These are phyloP conservation scores for Choreutis nemorana DNA, from an alignment of 2,888 invertebrate genomes.

Conservation along the genomic window DNA sequence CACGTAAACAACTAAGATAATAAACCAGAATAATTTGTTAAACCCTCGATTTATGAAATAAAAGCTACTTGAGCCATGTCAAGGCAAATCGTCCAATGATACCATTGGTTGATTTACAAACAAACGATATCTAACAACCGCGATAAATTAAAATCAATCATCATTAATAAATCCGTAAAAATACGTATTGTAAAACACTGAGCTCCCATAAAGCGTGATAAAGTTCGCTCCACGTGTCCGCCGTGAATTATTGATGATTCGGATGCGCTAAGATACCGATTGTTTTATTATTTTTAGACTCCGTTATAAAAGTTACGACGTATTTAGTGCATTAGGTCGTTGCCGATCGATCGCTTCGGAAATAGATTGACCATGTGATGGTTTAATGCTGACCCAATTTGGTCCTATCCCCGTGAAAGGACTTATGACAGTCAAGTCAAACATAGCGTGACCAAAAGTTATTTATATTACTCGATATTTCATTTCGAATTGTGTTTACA, in stretches of 20 bases:
- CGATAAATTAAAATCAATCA: too few relatives aligned
- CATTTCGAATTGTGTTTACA: too few relatives aligned
- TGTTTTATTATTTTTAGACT: constrained; percentile 56
- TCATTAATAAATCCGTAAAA: too few relatives aligned
- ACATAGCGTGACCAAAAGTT: background rate
- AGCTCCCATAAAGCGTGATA: constrained; percentile 1
- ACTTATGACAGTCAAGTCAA: background rate
- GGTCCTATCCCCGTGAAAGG: constrained; percentile 4
- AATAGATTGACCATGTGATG: constrained; percentile 14
- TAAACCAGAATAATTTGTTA: too few relatives aligned
- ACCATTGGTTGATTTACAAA: too few relatives aligned
- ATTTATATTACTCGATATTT: constrained; percentile 1
- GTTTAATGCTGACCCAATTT: constrained; percentile 13
- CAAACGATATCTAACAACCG: too few relatives aligned
- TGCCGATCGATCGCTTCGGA: constrained; percentile 24
- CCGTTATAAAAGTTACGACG: constrained; percentile 23
- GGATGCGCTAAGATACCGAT: constrained; percentile 19
- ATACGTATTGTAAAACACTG: too few relatives aligned
- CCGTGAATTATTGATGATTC: constrained; percentile 44
- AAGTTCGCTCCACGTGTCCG: constrained; percentile 28
- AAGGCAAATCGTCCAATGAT: too few relatives aligned
- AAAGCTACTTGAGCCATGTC: too few relatives aligned
- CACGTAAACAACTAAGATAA: too few relatives aligned
- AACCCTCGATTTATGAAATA: too few relatives aligned
- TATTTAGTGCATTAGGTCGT: constrained; percentile 47